phyloP scores from a whole-genome alignment of 2,888 invertebrate species.

The Dryomyza anilis region DNA sequence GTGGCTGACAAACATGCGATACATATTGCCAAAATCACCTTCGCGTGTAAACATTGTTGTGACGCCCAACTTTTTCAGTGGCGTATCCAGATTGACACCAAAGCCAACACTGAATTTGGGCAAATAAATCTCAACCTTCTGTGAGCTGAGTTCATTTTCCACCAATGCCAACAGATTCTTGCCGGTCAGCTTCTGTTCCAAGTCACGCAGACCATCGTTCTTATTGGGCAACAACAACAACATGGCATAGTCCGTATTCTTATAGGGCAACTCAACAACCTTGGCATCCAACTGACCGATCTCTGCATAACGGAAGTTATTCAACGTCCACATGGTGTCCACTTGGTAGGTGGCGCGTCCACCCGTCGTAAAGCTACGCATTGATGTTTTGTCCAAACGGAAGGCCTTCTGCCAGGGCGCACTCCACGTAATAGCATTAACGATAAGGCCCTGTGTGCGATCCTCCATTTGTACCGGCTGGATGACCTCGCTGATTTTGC shows the following conservation, averaged over 20 bases:
- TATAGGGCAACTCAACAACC: constrained; percentile 75
- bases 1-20: constrained; percentile 55
- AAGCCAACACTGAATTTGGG: constrained; percentile 85
- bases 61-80: constrained; percentile 64
- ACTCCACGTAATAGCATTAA: constrained; percentile 47
- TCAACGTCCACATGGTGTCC: constrained; percentile 55
- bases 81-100: constrained; percentile 67
- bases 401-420: constrained; percentile 54
- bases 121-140: constrained; percentile 70
- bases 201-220: constrained; percentile 68
- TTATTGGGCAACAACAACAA: constrained; percentile 75
- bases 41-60: constrained; percentile 51
- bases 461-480: constrained; percentile 60
- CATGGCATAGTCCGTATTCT: constrained; percentile 73
- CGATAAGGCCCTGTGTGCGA: constrained; percentile 53
- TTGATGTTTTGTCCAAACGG: constrained; percentile 46
- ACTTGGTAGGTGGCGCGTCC: constrained; percentile 47
- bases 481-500: constrained; percentile 80
- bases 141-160: constrained; percentile 58
- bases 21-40: constrained; percentile 54
- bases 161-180: constrained; percentile 65
- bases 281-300: constrained; percentile 63
- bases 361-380: constrained; percentile 47
- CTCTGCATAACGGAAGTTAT: constrained; percentile 61
- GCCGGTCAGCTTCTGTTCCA: constrained; percentile 68